Evolutionary conservation across 1,140 invertebrate species (phyloP), one percentile per base, ranked within the genome.

Genomic region (Archegozetes longisetosus): DNA sequence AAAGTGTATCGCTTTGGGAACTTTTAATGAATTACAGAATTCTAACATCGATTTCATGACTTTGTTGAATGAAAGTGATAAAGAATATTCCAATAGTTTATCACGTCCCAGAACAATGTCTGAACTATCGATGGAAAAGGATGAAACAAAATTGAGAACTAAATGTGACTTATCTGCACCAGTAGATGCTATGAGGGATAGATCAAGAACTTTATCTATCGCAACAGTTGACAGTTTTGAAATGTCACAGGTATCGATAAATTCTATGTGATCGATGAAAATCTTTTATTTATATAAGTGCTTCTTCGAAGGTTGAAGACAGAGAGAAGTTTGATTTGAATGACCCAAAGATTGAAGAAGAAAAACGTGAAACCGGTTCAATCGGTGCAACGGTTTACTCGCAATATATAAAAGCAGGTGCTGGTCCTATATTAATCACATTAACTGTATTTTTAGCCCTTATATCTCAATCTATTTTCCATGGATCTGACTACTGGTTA

Each of bases 401-500:
- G 29, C 22, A 3, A 2, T 62, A 62, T 24, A 17, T 55, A n/a
- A 58, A 60, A 51, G 26, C 52, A 1, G 61, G 57, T 24, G 23
- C 58, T 3, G 51, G 26, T 20, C 13, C 25, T 22, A 23, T 48
- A 32, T 6, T 53, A n/a, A 22, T 12, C 27, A 9, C 25, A 13
- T 3, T 62, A 4, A 62, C 61, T 17, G 60, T 66, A 2, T 20
- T 66, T 14, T 58, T 61, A 0, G 64, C 64, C 23, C 28, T 68
- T n/a, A 50, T 49, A 0, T 65, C 67, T 2, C 67, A 68, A 64
- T 49, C 55, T 20, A 23, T 68, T 1, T 68, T 68, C 27, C 62
- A 66, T 25, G 66, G 64, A 3, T 58, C 55, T 26, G 67, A 68
- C 52, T 62, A 62, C 60, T 68, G 59, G 58, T 61, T 68, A 1